Evolutionary conservation across 2,888 invertebrate species (phyloP), one percentile per base, ranked within the genome.

Genomic region (Dione juno): DNA sequence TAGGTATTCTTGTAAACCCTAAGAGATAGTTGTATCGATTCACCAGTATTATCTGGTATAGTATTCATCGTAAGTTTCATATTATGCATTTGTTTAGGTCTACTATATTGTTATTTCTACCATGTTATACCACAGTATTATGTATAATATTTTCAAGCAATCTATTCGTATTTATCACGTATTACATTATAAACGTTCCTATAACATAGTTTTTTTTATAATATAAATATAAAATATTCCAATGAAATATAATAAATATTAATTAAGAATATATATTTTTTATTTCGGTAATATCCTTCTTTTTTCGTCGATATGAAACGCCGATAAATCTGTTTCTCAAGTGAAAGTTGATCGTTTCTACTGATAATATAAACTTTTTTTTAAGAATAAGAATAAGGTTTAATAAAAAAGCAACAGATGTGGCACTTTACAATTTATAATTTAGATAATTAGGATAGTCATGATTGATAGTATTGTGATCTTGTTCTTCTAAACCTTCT

Each of bases 11-110:
- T 77, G 71, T 76, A 74, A 75, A 75, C 67, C 67, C 72, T 69
- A 66, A 71, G 73, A 73, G 72, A 53, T 64, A 13, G 37, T 71
- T 45, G 21, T 53, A 21, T 43, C 21, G 50, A 70, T 69, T 52
- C 54, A 48, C 61, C 67, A 77, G 75, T 76, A 75, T 76, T 75
- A 76, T 69, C 70, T 74, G 35, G 67, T 64, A 73, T 67, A n/a
- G n/a, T n/a, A 68, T 77, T 74, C 75, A 76, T 77, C 74, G 74
- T 66, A 76, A 74, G 74, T 74, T 74, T 69, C 76, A 72, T 67
- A 28, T 75, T 71, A 76, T 79, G 80, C 80, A 82, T 81, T 82
- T 80, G 78, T 67, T 77, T 76, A 75, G 54, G 50, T 40, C 66
- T 35, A n/a, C 40, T 45, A 8, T 3, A 28, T 69, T 54, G 19